These are phyloP conservation scores for Pseudomyrmex pallidus DNA, from an alignment of 1,140 invertebrate species.

Conservation along the genomic window DNA sequence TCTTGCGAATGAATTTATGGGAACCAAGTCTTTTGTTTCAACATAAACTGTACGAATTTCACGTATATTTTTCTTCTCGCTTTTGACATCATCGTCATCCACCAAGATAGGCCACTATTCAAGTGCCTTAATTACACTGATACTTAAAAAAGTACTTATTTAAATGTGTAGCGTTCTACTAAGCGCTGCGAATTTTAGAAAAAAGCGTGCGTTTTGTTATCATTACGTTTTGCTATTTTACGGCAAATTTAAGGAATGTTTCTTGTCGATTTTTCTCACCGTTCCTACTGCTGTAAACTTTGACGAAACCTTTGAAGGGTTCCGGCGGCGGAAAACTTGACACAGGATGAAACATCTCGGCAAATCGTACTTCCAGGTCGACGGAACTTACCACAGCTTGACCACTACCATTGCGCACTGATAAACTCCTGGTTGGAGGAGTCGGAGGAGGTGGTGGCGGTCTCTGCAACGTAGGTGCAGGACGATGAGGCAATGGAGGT, in stretches of 20 bases:
- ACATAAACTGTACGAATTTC: too few species aligned
- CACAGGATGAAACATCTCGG: constrained; percentile 84
- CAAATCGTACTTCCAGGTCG: constrained; percentile 85
- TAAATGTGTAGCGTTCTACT: not conserved
- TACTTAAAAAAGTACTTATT: not conserved
- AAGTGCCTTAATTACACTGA: too few species aligned
- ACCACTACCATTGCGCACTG: constrained; percentile 76
- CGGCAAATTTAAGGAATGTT: not conserved
- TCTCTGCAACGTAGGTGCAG: constrained; percentile 77
- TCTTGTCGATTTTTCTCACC: constrained; percentile 78
- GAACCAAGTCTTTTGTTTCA: too few species aligned
- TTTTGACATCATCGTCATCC: too few species aligned
- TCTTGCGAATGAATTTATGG: too few species aligned
- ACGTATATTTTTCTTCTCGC: too few species aligned
- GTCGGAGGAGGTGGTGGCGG: constrained; percentile 76
- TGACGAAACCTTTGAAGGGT: constrained; percentile 83
- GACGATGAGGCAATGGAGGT: constrained; percentile 80
- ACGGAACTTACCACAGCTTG: constrained; percentile 59
- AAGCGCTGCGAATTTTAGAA: not conserved
- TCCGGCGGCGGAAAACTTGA: constrained; percentile 85
- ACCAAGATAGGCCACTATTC: too few species aligned
- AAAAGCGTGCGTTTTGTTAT: not conserved
- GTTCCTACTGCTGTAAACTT: constrained; percentile 87
- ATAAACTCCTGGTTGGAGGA: constrained; percentile 77
- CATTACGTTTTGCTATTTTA: not conserved